A percentile compares a stretch with the other conserved stretches of the same genome.
Evolutionary conservation across 2,888 invertebrate genomes (phyloP).

Genomic region (Dasypolia templi): DNA sequence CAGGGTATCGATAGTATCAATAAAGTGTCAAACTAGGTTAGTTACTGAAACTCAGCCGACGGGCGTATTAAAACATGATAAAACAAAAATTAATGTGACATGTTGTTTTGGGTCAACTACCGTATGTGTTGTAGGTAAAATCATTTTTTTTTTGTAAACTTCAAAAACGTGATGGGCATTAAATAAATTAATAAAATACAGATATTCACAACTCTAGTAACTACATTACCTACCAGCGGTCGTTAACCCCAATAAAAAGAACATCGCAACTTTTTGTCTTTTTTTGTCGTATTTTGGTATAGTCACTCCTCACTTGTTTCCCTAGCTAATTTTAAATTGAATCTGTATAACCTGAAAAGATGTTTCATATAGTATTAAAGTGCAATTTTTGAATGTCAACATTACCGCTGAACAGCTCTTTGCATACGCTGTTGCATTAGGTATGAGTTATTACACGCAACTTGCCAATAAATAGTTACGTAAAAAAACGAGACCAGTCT

Average conservation of each 20-base stretch:
- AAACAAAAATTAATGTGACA: neutral
- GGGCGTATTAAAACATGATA: neutral
- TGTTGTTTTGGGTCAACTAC: neutral
- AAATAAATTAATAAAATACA: neutral
- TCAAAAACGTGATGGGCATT: neutral
- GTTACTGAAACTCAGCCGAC: neutral
- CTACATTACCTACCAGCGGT: too few relatives aligned
- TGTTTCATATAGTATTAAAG: neutral
- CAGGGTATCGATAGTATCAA: too few relatives aligned
- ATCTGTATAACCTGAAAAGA: neutral
- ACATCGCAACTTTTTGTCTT: neutral
- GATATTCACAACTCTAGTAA: neutral
- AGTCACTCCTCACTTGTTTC: too few relatives aligned
- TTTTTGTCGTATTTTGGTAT: too few relatives aligned
- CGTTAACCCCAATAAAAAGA: neutral
- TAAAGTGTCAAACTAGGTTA: neutral
- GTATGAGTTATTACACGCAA: slow-evolving; percentile 24
- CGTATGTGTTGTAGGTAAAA: neutral
- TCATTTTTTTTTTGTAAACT: neutral
- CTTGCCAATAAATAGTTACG: slow-evolving; percentile 28
- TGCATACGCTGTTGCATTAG: slow-evolving; percentile 41
- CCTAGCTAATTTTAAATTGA: neutral
- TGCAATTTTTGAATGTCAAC: neutral
- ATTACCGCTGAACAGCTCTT: slow-evolving; percentile 25
- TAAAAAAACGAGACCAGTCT: slow-evolving; percentile 37